Evolutionary conservation across 2,113 vertebrate genomes (phyloP), one percentile per base, ranked within the genome.

Genomic region (Scalopus aquaticus): DNA sequence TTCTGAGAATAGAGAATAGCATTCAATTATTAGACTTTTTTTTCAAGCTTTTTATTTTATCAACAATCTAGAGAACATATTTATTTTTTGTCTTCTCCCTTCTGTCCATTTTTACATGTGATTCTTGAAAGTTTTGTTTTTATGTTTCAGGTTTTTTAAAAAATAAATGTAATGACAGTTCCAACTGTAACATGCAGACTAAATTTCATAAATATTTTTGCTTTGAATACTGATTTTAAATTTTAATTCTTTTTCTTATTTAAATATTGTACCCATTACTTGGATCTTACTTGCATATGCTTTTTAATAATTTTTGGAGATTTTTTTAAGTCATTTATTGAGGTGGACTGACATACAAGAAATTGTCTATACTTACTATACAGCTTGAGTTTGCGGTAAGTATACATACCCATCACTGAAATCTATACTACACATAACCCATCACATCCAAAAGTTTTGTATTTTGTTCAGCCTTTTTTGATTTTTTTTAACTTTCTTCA

Each of bases 191-290:
- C 0, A 28, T 19, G 32, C 26, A 67, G 16, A 32, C 42, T 82
- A 77, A 92, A 74, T 85, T 5, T 60, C 67, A 89, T 62, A 81
- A 90, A 32, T 51, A 54, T 54, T 72, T 79, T 79, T 44, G 5
- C 81, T 88, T 95, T 3, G 65, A 72, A 81, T 87, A 77, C 28
- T 78, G 13, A 86, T 49, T 93, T 82, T 64, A 72, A 83, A 70
- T 12, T 80, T 73, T 20, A 64, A 44, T 84, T 72, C 9, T 32
- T 44, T 7, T 94, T 74, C 54, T 39, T 26, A 42, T 44, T 91
- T 72, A 54, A 60, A 73, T 49, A 30, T n/a, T 56, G 11, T 37
- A 32, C 37, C 24, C 2, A 24, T 5, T 70, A 30, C 42, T 79
- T 60, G 58, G 12, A 60, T 42, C 80, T 90, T 58, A 6, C 67